Percentiles rank a stretch among this genome's conserved stretches.
phyloP scores from a whole-genome alignment of 2,113 vertebrate genomes.

The Neopipo cinnamomea region DNA sequence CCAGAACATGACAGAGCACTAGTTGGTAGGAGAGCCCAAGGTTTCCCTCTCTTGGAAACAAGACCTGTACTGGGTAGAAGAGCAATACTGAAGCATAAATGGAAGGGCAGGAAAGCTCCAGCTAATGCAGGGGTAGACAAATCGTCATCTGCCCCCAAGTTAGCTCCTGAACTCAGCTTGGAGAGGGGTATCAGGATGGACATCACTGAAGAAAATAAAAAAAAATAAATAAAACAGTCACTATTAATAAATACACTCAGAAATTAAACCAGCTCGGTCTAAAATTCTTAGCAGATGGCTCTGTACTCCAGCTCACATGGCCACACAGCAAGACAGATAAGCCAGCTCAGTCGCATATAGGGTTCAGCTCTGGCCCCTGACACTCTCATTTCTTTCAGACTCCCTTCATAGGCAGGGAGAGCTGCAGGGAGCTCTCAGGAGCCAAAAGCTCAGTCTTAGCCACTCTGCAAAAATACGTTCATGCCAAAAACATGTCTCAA shows the following conservation, averaged over 20 bases:
- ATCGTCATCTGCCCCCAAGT: neutral
- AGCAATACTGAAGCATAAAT: neutral
- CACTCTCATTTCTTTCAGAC: neutral
- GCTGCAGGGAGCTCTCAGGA: neutral
- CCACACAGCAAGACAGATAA: neutral
- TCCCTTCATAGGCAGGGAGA: neutral
- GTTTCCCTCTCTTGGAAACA: neutral
- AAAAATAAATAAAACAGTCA: neutral
- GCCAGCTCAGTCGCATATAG: neutral
- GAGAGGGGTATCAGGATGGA: neutral
- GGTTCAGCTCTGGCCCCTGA: neutral
- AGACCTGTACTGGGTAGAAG: neutral
- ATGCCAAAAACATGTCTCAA: neutral
- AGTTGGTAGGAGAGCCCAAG: neutral
- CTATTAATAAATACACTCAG: neutral
- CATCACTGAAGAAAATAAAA: neutral
- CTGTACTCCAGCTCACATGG: neutral
- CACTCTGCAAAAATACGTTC: neutral
- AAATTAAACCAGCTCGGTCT: neutral
- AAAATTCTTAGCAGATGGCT: slow-evolving; percentile 44
- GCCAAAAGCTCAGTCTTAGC: neutral
- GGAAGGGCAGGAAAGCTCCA: neutral
- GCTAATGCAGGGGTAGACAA: neutral
- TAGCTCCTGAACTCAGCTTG: neutral
- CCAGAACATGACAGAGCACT: neutral